Conservation (phyloP, 2,113 vertebrate species). For the Cyprinodon tularosa region DNA sequence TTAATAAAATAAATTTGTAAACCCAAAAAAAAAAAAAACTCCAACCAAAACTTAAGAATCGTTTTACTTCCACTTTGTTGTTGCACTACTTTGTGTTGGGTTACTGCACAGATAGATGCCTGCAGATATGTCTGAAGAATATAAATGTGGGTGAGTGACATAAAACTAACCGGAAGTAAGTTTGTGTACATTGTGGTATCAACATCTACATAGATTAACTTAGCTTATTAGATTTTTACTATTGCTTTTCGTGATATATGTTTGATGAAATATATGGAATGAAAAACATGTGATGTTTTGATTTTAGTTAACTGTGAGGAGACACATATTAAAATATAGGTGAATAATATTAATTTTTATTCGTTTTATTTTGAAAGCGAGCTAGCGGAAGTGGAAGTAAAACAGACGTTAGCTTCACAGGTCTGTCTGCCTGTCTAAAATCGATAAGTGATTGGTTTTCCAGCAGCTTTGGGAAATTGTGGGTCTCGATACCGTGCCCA, state of each 20-base stretch:
- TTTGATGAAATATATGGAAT: not conserved
- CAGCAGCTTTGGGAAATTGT: slow-evolving; percentile 45
- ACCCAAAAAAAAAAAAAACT: no score
- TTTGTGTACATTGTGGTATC: not conserved
- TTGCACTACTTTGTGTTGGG: no score
- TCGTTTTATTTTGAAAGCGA: slow-evolving; percentile 61
- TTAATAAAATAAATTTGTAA: no score
- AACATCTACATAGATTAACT: not conserved
- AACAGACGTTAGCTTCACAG: slow-evolving; percentile 20
- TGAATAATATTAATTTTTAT: not conserved
- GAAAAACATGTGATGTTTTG: not conserved
- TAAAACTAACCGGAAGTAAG: slow-evolving; percentile 43
- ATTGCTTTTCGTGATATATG: not conserved
- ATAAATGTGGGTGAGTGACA: not conserved
- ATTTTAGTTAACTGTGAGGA: not conserved
- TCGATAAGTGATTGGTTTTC: slow-evolving; percentile 76
- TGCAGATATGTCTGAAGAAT: no score
- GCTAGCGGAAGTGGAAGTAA: slow-evolving; percentile 16
- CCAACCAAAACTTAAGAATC: no score
- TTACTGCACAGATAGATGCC: no score
- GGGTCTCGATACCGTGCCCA: slow-evolving; percentile 27
- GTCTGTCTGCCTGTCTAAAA: slow-evolving; percentile 42
- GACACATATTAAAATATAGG: not conserved
- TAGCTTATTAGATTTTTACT: not conserved
- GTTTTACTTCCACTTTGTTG: no score